These are phyloP conservation scores for Odontomyia ornata DNA, from an alignment of 2,888 invertebrate species.

Conservation along the genomic window DNA sequence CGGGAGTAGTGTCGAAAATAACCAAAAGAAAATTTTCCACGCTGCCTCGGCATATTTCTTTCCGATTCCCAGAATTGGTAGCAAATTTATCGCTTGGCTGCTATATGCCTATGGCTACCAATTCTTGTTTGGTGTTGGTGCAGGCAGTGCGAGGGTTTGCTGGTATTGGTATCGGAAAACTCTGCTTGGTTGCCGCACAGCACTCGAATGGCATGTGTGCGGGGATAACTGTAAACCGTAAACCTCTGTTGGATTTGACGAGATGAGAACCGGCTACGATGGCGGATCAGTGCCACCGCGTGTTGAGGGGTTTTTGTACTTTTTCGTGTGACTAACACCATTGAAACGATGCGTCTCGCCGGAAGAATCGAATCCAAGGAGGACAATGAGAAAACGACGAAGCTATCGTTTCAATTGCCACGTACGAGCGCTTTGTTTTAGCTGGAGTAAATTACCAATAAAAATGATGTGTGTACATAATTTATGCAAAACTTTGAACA, in stretches of 20 bases:
- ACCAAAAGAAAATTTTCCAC: slow-evolving; percentile 9
- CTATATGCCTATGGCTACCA: slow-evolving; percentile 12
- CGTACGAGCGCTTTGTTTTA: neutral
- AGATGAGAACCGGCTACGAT: slow-evolving; percentile 1
- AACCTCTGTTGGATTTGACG: neutral
- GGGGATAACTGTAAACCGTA: slow-evolving; percentile 27
- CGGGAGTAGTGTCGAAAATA: too few species aligned
- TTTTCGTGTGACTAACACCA: slow-evolving; percentile 12
- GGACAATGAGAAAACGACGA: neutral
- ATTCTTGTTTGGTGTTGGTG: slow-evolving; percentile 22
- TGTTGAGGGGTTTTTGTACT: slow-evolving; percentile 3
- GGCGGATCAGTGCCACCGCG: neutral
- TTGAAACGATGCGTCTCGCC: neutral
- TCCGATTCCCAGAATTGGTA: slow-evolving; percentile 15
- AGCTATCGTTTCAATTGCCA: neutral
- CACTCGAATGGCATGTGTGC: slow-evolving; percentile 19
- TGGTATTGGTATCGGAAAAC: slow-evolving; percentile 20
- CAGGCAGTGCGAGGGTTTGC: neutral
- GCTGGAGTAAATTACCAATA: neutral
- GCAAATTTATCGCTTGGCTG: slow-evolving; percentile 15
- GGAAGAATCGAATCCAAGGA: neutral
- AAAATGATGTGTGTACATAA: slow-evolving; percentile 6
- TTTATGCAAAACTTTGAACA: neutral
- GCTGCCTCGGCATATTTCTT: neutral
- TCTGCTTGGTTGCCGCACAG: neutral